Base-by-base conservation (phyloP, 2,113 vertebrate species). In the Anas platyrhynchos region DNA sequence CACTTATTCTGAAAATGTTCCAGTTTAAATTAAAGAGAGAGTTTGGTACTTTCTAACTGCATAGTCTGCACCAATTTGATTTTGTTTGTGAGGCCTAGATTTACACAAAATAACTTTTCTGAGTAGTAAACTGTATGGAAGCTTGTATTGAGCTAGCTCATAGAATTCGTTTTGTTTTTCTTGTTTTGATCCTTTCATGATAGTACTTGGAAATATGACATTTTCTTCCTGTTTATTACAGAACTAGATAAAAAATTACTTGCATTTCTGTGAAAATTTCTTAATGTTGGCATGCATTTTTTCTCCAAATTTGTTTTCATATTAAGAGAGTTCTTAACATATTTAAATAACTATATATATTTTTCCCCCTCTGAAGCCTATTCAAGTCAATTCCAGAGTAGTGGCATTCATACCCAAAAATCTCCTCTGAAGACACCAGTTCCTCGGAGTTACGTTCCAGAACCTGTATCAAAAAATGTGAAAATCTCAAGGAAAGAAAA, bases 371-470 rank as follows among this genome's bases (percentile, higher is more conserved):
- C 44, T 92, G 72, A 95, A 98, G 97, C 55, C 20, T 52, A 75
- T 94, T 94, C 93, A 76, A 94, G 58, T 74, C 92, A 67, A 16
- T 59, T 93, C 81, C 95, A 89, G 88, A 96, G 58, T 68, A 21
- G 0, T 15, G 87, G 16, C 7, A 75, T 86, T 95, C 74, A 83
- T 41, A 78, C 88, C 44, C 94, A 96, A 41, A 97, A 91, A 66
- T 98, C 98, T 91, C 91, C 97, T 46, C 90, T 98, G 36, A 97
- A 97, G 76, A 98, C 98, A 36, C 98, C 98, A 32, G 96, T 98
- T 46, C 98, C 99, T 75, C 98, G 98, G 13, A 98, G 96, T 27
- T 97, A 62, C 59, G 98, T 97, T 92, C 99, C 98, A 79, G 93
- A 98, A 65, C 98, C 98, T 82, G 97, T 98, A 43, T 96, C 98